Conservation (phyloP, 2,113 vertebrate species). For the Dicrurus megarhynchus region DNA sequence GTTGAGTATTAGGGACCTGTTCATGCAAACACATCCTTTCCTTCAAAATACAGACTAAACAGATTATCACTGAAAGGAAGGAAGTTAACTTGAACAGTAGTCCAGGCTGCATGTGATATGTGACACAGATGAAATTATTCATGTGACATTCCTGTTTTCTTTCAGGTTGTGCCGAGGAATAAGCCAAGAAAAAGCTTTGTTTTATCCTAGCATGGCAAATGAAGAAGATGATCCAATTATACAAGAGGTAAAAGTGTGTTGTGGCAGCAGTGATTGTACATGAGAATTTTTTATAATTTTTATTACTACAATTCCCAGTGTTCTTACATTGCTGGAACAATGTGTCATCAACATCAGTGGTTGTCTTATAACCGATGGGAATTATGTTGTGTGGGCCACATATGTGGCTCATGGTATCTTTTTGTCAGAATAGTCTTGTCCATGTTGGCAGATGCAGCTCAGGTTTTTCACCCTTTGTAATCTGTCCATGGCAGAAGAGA, state of each 20-base stretch:
- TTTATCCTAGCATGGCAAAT: conserved; percentile 89
- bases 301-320: neutral
- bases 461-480: neutral
- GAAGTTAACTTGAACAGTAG: neutral
- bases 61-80: neutral
- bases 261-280: neutral
- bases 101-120: neutral
- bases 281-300: neutral
- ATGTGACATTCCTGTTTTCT: conserved; percentile 2
- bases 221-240: conserved; percentile 96
- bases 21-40: neutral
- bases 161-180: conserved; percentile 50
- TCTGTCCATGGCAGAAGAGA: neutral
- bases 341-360: neutral
- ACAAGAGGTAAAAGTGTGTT: conserved; percentile 84
- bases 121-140: neutral
- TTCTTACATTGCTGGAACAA: neutral
- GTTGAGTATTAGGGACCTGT: neutral
- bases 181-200: neutral
- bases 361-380: neutral
- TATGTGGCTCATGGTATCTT: neutral
- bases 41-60: neutral
- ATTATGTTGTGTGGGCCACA: neutral
- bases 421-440: neutral
- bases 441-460: neutral